A percentile compares a stretch with the other conserved stretches of the same genome.
Evolutionary conservation across 2,797 vertebrate species (phyloP).

Genomic region (Taenioides sp.): DNA sequence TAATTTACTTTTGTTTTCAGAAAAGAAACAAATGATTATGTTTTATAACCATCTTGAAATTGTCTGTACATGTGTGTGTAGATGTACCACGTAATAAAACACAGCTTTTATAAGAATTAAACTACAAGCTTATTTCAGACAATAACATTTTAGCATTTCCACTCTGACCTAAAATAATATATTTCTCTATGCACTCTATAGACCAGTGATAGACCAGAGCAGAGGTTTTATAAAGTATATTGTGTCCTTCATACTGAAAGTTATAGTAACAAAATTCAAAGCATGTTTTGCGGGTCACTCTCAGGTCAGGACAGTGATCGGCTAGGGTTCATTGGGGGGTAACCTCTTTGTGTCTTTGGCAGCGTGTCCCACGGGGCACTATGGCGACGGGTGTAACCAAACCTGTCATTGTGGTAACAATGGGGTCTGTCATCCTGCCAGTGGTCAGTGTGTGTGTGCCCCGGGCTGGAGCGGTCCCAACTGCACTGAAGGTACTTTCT

Average conservation of each 20-base stretch:
- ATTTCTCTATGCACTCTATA: not conserved
- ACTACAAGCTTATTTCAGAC: not conserved
- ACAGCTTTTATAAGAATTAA: not conserved
- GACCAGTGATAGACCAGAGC: no score
- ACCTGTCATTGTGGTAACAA: slow-evolving; percentile 82
- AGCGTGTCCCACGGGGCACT: slow-evolving; percentile 83
- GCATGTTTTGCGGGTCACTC: slow-evolving; percentile 36
- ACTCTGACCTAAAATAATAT: not conserved
- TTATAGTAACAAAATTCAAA: slow-evolving; percentile 17
- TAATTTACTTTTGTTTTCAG: not conserved
- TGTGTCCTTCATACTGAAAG: not conserved
- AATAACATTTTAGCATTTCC: not conserved
- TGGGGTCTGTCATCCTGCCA: slow-evolving; percentile 82
- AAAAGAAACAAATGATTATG: not conserved
- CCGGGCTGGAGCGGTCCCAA: slow-evolving; percentile 86
- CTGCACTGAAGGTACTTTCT: slow-evolving; percentile 82
- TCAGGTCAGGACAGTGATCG: slow-evolving; percentile 56
- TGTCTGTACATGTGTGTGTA: no score
- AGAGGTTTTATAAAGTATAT: not conserved
- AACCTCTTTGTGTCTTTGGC: slow-evolving; percentile 53
- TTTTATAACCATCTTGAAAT: no score
- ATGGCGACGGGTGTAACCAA: slow-evolving; percentile 86
- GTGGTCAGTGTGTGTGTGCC: slow-evolving; percentile 81
- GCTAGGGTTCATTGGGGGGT: slow-evolving; percentile 60
- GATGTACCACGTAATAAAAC: not conserved